Evolutionary conservation across 2,888 invertebrate genomes (phyloP).

Genomic region (Rutpela maculata): DNA sequence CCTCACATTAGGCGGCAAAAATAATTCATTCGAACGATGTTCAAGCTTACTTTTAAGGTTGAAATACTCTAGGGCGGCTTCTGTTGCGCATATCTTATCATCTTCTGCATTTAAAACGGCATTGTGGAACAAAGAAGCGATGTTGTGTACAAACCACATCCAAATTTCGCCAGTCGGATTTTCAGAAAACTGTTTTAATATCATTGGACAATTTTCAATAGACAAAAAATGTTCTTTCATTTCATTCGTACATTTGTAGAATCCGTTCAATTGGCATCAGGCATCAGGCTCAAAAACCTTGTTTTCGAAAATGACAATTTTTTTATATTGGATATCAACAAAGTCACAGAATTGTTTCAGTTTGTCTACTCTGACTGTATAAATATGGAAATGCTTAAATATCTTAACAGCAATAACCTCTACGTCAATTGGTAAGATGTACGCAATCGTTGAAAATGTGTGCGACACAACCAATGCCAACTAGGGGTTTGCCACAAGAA

Average conservation of each 20-base stretch:
- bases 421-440: no score
- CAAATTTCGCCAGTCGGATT: conserved; percentile 34
- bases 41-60: no score
- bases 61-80: conserved; percentile 21
- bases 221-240: conserved; percentile 37
- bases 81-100: conserved; percentile 37
- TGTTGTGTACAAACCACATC: conserved; percentile 44
- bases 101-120: conserved; percentile 34
- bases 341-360: no score
- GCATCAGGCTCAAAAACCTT: conserved; percentile 28
- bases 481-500: no score
- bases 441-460: no score
- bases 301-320: conserved; percentile 29
- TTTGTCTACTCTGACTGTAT: no score
- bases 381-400: conserved; percentile 19
- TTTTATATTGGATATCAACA: conserved; percentile 35
- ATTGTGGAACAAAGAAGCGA: conserved; percentile 36
- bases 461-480: no score
- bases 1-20: conserved; percentile 40
- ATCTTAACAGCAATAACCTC: conserved; percentile 8
- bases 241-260: conserved; percentile 38
- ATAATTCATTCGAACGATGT: conserved; percentile 35
- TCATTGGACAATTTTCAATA: conserved; percentile 40
- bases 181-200: conserved; percentile 39
- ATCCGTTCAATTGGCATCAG: conserved; percentile 39